phyloP scores from a whole-genome alignment of 2,797 vertebrate genomes.

The Champsocephalus gunnari region DNA sequence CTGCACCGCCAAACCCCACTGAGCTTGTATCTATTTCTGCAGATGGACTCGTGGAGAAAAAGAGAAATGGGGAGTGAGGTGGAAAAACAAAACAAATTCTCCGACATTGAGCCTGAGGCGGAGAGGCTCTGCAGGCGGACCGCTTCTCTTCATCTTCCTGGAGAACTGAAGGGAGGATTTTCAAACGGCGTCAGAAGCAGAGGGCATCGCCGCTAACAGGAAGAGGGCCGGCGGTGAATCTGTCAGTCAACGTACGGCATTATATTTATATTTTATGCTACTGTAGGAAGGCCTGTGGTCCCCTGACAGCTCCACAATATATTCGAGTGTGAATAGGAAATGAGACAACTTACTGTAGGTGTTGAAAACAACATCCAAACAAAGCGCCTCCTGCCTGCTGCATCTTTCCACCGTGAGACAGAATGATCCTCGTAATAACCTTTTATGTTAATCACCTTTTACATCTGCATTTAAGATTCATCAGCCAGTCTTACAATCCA shows the following conservation, averaged over 20 bases:
- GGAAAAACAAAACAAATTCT: slow-evolving; percentile 69
- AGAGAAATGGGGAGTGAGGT: slow-evolving; percentile 37
- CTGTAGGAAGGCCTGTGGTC: slow-evolving; percentile 39
- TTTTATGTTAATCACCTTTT: neutral
- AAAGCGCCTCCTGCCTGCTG: neutral
- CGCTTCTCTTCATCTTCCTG: slow-evolving; percentile 60
- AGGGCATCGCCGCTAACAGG: slow-evolving; percentile 63
- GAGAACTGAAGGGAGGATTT: slow-evolving; percentile 54
- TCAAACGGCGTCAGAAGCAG: slow-evolving; percentile 63
- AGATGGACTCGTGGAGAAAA: slow-evolving; percentile 41
- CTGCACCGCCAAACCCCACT: slow-evolving; percentile 50
- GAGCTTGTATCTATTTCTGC: slow-evolving; percentile 69
- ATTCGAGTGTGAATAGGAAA: neutral
- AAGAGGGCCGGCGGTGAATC: slow-evolving; percentile 40
- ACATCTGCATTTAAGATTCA: neutral
- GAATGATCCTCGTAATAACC: neutral
- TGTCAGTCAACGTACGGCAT: slow-evolving; percentile 58
- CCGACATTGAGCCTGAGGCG: slow-evolving; percentile 68
- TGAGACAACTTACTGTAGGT: neutral
- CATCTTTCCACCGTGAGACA: neutral
- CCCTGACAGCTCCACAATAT: neutral
- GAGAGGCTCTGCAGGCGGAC: slow-evolving; percentile 55
- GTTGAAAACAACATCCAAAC: slow-evolving; percentile 6
- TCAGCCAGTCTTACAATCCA: neutral
- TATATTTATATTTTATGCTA: slow-evolving; percentile 29